phyloP scores from a whole-genome alignment of 2,888 invertebrate species.

The Lithosia quadra region DNA sequence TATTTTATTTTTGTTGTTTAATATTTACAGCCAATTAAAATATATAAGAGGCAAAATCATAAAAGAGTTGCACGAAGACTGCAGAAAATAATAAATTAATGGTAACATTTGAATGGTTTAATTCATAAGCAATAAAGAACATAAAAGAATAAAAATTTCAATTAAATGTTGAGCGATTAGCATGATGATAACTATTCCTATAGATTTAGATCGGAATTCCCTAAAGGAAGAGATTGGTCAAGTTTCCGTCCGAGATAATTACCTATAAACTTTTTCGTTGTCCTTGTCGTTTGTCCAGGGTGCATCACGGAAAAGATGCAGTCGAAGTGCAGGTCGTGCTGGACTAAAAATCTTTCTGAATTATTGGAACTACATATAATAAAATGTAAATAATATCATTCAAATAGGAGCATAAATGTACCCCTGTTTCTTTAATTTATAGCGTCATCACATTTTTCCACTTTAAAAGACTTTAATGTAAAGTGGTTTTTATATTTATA shows the following conservation, averaged over 20 bases:
- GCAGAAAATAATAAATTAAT: background rate
- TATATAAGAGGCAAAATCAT: background rate
- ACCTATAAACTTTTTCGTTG: too few species aligned
- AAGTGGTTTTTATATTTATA: slow-evolving; percentile 65
- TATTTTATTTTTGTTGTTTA: background rate
- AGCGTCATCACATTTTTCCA: slow-evolving; percentile 33
- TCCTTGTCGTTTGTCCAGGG: background rate
- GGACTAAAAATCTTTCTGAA: too few species aligned
- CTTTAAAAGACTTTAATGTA: slow-evolving; percentile 57
- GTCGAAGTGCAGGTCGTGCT: too few species aligned
- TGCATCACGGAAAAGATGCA: background rate
- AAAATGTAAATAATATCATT: background rate
- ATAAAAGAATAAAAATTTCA: background rate
- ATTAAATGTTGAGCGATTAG: background rate
- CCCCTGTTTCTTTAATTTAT: slow-evolving; percentile 24
- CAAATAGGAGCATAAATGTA: background rate
- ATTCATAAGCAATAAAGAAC: background rate
- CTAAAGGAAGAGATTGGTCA: too few species aligned
- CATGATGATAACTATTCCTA: too few species aligned
- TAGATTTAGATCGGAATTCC: too few species aligned
- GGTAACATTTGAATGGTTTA: background rate
- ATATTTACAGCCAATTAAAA: background rate
- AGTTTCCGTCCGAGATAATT: too few species aligned
- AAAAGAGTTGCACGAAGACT: background rate
- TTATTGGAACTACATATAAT: too few species aligned